These are phyloP conservation scores for Brachynemurus nebulosus DNA, from an alignment of 2,888 invertebrate species.

Conservation along the genomic window DNA sequence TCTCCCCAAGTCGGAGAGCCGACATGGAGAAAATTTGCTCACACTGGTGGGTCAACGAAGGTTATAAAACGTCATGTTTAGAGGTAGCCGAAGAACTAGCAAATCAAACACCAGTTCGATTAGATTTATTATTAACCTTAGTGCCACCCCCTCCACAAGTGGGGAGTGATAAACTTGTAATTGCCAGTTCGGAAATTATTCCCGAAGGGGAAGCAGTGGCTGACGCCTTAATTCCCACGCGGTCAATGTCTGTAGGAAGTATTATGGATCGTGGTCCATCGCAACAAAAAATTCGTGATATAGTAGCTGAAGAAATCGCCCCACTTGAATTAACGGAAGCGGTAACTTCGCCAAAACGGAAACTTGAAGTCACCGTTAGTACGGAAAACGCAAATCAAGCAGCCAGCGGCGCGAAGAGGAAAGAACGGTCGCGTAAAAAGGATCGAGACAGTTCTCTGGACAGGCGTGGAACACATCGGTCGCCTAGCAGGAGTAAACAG, in stretches of 20 bases:
- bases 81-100: constrained; percentile 78
- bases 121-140: constrained; percentile 73
- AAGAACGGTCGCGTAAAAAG: constrained; percentile 41
- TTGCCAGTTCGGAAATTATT: constrained; percentile 37
- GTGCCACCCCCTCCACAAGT: constrained; percentile 65
- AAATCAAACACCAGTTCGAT: constrained; percentile 77
- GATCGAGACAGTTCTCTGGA: constrained; percentile 17
- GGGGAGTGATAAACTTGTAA: constrained; percentile 57
- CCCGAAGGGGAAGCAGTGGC: constrained; percentile 30
- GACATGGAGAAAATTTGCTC: constrained; percentile 89
- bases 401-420: constrained; percentile 35
- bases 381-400: constrained; percentile 41
- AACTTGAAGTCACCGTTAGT: constrained; percentile 61
- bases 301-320: constrained; percentile 39
- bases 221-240: constrained; percentile 30
- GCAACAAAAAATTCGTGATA: constrained; percentile 57
- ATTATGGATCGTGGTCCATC: constrained; percentile 59
- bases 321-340: neutral
- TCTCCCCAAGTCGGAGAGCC: constrained; percentile 77
- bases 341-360: constrained; percentile 51
- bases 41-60: constrained; percentile 94
- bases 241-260: constrained; percentile 57
- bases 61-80: constrained; percentile 66
- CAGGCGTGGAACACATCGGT: constrained; percentile 10
- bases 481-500: constrained; percentile 17